Evolutionary conservation across 2,888 invertebrate genomes (phyloP).

Genomic region (Clusia tigrina): DNA sequence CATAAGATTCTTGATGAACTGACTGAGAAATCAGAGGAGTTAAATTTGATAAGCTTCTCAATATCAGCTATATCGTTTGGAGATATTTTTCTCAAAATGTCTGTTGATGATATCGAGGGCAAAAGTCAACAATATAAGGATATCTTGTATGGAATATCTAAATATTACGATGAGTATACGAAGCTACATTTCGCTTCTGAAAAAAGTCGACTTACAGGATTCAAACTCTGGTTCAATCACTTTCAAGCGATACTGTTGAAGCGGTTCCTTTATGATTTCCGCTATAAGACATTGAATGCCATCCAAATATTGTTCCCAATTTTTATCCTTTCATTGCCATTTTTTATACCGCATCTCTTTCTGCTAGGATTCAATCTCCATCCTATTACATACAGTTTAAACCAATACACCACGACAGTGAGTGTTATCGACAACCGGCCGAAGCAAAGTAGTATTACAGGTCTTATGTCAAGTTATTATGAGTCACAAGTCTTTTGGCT

Average conservation of each 20-base stretch:
- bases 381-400: constrained; percentile 39
- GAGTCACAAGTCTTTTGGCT: neutral
- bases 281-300: neutral
- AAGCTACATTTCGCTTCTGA: neutral
- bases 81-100: constrained; percentile 81
- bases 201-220: neutral
- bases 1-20: constrained; percentile 73
- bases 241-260: constrained; percentile 72
- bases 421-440: constrained; percentile 28
- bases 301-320: neutral
- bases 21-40: constrained; percentile 67
- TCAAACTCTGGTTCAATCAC: constrained; percentile 66
- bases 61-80: constrained; percentile 82
- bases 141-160: neutral
- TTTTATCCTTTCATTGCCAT: neutral
- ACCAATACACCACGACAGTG: constrained; percentile 35
- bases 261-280: neutral
- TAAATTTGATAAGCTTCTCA: constrained; percentile 79
- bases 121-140: neutral
- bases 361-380: neutral
- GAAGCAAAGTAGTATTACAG: neutral
- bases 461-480: neutral
- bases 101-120: constrained; percentile 34
- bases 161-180: neutral
- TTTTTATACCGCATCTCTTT: constrained; percentile 28